Percentiles rank a stretch among this genome's conserved stretches.
These are phyloP conservation scores for Abrostola tripartita DNA, from an alignment of 2,888 invertebrate species.

Conservation along the genomic window DNA sequence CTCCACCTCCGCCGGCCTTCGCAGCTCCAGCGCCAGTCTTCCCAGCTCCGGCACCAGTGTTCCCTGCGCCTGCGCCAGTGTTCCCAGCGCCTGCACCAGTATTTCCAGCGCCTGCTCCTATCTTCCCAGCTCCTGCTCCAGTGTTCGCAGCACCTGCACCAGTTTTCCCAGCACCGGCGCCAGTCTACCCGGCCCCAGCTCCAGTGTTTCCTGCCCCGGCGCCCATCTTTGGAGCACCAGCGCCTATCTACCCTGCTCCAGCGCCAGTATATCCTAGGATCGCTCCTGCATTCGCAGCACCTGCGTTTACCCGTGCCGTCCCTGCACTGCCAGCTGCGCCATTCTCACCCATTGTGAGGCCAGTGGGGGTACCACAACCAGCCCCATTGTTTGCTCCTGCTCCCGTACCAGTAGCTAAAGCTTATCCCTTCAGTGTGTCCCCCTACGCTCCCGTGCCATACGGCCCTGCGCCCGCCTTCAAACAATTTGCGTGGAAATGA, in stretches of 20 bases:
- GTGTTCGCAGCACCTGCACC: constrained; percentile 51
- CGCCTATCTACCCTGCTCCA: constrained; percentile 41
- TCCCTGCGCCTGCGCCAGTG: constrained; percentile 58
- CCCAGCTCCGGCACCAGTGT: constrained; percentile 48
- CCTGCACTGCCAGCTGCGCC: constrained; percentile 63
- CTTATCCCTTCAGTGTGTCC: constrained; percentile 60
- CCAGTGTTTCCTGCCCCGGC: constrained; percentile 42
- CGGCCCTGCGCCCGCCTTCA: constrained; percentile 67
- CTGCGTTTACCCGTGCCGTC: constrained; percentile 55
- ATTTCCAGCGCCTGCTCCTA: constrained; percentile 54
- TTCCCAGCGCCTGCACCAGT: constrained; percentile 46
- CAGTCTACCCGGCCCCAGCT: constrained; percentile 42
- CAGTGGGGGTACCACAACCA: constrained; percentile 58
- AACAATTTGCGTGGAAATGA: constrained; percentile 81
- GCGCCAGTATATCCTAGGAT: constrained; percentile 52
- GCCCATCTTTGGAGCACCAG: constrained; percentile 28
- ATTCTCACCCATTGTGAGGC: constrained; percentile 67
- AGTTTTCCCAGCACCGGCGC: constrained; percentile 50
- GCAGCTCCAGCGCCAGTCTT: constrained; percentile 54
- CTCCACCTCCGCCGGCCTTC: constrained; percentile 57
- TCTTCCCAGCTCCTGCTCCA: constrained; percentile 56
- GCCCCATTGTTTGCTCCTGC: constrained; percentile 65
- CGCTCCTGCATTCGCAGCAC: constrained; percentile 51
- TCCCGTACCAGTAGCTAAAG: constrained; percentile 67
- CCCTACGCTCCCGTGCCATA: constrained; percentile 70